A percentile compares a stretch with the other conserved stretches of the same genome.
Conservation (phyloP, 2,888 invertebrate genomes). For the Eupelmus urozonus region DNA sequence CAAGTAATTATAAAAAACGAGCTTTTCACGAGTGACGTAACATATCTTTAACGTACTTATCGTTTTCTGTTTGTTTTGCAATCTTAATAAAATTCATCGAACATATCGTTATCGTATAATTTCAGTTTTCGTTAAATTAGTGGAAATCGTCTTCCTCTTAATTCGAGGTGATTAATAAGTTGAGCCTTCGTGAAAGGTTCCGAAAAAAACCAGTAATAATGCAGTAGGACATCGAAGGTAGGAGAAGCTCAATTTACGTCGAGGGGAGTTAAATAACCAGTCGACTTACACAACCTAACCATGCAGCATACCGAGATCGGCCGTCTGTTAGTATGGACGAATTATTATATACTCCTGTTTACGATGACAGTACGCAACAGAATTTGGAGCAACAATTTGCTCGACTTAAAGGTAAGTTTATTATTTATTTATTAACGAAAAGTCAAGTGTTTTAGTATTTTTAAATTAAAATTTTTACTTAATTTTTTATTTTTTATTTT, state of each 20-base stretch:
- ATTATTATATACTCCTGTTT: conserved; percentile 66
- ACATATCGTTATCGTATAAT: background rate
- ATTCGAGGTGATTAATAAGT: background rate
- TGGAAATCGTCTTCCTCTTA: too few relatives aligned
- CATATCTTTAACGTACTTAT: background rate
- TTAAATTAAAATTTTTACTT: background rate
- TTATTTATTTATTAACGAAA: conserved; percentile 28
- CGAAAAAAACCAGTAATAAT: background rate
- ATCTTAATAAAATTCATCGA: background rate
- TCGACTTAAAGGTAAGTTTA: conserved; percentile 70
- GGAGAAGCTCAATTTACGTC: conserved; percentile 38
- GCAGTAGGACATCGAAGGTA: too few relatives aligned
- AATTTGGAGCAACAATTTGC: conserved; percentile 70
- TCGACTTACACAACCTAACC: conserved; percentile 42
- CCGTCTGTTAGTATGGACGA: conserved; percentile 61
- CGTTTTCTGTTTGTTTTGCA: background rate
- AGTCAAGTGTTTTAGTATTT: background rate
- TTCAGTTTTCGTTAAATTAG: background rate
- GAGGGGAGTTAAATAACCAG: conserved; percentile 49
- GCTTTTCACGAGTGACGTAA: background rate
- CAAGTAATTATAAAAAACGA: background rate
- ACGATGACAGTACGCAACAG: conserved; percentile 66
- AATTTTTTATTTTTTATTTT: background rate
- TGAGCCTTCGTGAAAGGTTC: conserved; percentile 10
- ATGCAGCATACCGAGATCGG: conserved; percentile 45